Evolutionary conservation across 2,888 invertebrate genomes (phyloP).

Genomic region (Leucoma salicis): DNA sequence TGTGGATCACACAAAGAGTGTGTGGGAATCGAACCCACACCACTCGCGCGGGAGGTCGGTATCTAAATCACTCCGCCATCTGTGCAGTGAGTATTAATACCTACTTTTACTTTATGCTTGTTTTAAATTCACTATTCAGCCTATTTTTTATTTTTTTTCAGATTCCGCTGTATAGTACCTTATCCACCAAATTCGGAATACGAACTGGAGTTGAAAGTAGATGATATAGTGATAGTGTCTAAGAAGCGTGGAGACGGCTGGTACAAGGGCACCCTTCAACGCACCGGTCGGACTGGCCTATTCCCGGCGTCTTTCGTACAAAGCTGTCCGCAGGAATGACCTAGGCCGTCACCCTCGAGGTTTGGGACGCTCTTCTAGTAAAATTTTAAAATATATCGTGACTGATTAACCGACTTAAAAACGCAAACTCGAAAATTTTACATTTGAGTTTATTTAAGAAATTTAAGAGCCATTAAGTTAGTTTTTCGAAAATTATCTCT

Average conservation of each 20-base stretch:
- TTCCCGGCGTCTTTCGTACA: slow-evolving; percentile 98
- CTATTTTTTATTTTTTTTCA: slow-evolving; percentile 48
- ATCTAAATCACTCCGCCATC: too few relatives aligned
- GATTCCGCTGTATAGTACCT: slow-evolving; percentile 95
- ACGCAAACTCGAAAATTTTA: neutral
- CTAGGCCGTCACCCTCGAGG: slow-evolving; percentile 34
- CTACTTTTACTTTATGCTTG: too few relatives aligned
- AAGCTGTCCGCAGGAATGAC: slow-evolving; percentile 69
- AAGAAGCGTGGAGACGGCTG: slow-evolving; percentile 97
- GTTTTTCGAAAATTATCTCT: too few relatives aligned
- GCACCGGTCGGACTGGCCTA: slow-evolving; percentile 95
- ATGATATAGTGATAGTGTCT: slow-evolving; percentile 95
- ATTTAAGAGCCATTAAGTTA: too few relatives aligned
- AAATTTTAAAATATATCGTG: neutral
- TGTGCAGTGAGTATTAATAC: too few relatives aligned
- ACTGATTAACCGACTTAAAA: neutral
- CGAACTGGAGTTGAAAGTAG: slow-evolving; percentile 93
- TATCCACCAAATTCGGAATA: slow-evolving; percentile 97
- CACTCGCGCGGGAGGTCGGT: too few relatives aligned
- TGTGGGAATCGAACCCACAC: too few relatives aligned
- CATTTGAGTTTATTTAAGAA: too few relatives aligned
- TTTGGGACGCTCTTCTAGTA: slow-evolving; percentile 43
- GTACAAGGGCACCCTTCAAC: slow-evolving; percentile 95
- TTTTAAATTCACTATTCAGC: too few relatives aligned
- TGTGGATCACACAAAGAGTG: too few relatives aligned